A percentile compares a stretch with the other conserved stretches of the same genome.
These are phyloP conservation scores for Machaerirhynchus nigripectus DNA, from an alignment of 2,113 vertebrate species.

Conservation along the genomic window DNA sequence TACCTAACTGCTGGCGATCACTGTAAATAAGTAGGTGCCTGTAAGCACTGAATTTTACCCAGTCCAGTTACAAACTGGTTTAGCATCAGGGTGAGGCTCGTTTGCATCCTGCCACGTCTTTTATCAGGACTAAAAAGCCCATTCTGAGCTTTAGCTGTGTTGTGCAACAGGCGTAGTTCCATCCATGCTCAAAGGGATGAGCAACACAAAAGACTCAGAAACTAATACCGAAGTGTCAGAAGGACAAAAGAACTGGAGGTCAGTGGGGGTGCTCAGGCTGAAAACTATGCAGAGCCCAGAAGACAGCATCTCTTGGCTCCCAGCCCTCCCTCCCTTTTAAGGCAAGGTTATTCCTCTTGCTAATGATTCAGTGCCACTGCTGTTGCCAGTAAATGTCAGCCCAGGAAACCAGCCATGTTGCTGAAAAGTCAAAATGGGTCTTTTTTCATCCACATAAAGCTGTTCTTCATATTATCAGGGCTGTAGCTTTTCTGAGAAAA, in stretches of 20 bases:
- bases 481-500: neutral
- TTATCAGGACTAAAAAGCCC: neutral
- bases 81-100: neutral
- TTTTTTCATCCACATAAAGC: neutral
- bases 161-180: accelerated
- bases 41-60: neutral
- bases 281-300: neutral
- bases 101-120: neutral
- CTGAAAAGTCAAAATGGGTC: neutral
- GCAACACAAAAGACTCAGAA: neutral
- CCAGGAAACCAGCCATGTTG: neutral
- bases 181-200: neutral
- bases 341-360: neutral
- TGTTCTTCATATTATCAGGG: neutral
- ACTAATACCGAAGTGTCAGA: neutral
- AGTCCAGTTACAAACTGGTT: neutral
- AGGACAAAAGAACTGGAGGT: neutral
- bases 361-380: neutral
- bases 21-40: neutral
- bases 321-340: neutral
- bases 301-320: neutral
- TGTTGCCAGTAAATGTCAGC: neutral
- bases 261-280: neutral
- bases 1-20: neutral
- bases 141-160: neutral